Evolutionary conservation across 2,113 vertebrate species (phyloP), one percentile per base, ranked within the genome.

Genomic region (Lophotis ruficrista): DNA sequence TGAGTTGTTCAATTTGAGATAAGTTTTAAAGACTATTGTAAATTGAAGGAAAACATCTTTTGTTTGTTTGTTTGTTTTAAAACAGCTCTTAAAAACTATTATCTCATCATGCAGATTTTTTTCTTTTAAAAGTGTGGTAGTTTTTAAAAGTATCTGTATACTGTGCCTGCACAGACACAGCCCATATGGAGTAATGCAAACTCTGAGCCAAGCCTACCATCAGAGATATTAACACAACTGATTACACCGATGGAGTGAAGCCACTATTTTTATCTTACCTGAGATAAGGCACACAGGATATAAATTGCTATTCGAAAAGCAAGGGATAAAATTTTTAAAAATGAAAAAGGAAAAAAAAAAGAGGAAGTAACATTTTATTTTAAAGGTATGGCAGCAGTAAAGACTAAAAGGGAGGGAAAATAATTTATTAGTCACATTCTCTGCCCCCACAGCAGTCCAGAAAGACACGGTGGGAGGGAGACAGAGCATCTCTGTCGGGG

Each of bases 221-320:
- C 91, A 93, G 58, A 83, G 77, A 90, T 84, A 92, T 92, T 95
- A 96, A 92, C 71, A 90, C 60, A 86, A 86, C 80, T 92, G 79
- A 95, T 94, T 88, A 86, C 4, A 2, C 31, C 66, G 78, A 86
- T 95, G 92, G 93, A 96, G 83, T 48, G 58, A 96, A 94, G 92
- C 88, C 92, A 91, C 78, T 90, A 65, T 92, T 96, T 96, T 96
- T 96, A 88, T 88, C 78, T 94, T 38, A 81, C 64, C 82, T 83
- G 78, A 91, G 94, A 92, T 95, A 96, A 95, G 61, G 54, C 65
- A 72, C 43, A 79, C 45, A 78, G 83, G 89, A 89, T 92, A 61
- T 89, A 94, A 95, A 90, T 41, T 50, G 57, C 57, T 72, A 62
- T 92, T 90, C 3, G 3, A 95, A 94, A 87, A 11, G 48, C 35